A percentile compares a stretch with the other conserved stretches of the same genome.
phyloP scores from a whole-genome alignment of 2,888 invertebrate genomes.

The Emmelina monodactyla region DNA sequence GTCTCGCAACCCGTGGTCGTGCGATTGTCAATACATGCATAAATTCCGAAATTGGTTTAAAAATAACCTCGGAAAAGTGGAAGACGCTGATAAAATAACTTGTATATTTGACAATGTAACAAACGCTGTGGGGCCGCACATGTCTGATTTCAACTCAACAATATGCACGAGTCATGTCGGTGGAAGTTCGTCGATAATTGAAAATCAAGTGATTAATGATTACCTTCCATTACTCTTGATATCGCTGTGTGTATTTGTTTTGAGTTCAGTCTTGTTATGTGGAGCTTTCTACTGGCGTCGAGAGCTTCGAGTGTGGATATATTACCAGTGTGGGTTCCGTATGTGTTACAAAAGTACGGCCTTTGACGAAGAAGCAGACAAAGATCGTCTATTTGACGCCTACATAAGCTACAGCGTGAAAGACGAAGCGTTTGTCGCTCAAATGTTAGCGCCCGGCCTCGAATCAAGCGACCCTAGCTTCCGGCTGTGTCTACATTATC shows the following conservation, averaged over 20 bases:
- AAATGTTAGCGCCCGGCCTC: conserved; percentile 86
- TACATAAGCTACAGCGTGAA: conserved; percentile 95
- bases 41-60: conserved; percentile 82
- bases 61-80: conserved; percentile 80
- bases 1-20: conserved; percentile 88
- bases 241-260: conserved; percentile 78
- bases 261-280: conserved; percentile 78
- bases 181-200: conserved; percentile 75
- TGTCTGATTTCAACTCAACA: conserved; percentile 81
- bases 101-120: conserved; percentile 80
- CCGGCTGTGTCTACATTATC: conserved; percentile 88
- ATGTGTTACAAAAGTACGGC: conserved; percentile 86
- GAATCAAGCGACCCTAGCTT: conserved; percentile 85
- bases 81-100: conserved; percentile 77
- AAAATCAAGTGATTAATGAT: conserved; percentile 81
- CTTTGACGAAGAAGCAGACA: conserved; percentile 82
- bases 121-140: conserved; percentile 71
- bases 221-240: conserved; percentile 81
- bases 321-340: conserved; percentile 83
- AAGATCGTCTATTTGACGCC: conserved; percentile 90
- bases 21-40: conserved; percentile 85
- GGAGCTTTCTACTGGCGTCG: conserved; percentile 83
- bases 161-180: conserved; percentile 78
- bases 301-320: conserved; percentile 85
- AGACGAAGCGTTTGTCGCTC: conserved; percentile 90